These are phyloP conservation scores for Sitophilus oryzae DNA, from an alignment of 1,140 invertebrate species.

Conservation along the genomic window DNA sequence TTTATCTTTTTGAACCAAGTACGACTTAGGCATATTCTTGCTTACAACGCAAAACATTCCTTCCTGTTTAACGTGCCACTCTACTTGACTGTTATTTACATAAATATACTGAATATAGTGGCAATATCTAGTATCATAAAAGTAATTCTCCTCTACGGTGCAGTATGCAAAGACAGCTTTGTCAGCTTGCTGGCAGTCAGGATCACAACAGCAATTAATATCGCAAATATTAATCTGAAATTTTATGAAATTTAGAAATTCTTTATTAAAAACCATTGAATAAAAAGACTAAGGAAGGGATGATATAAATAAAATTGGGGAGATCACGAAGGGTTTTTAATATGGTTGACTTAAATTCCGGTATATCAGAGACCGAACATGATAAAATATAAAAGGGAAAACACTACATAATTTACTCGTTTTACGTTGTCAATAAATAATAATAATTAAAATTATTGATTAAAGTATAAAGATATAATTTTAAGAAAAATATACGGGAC, in stretches of 20 bases:
- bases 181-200: constrained; percentile 55
- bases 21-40: constrained; percentile 49
- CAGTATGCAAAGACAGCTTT: constrained; percentile 54
- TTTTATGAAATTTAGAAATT: background rate
- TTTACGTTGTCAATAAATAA: too few species aligned
- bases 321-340: too few species aligned
- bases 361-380: too few species aligned
- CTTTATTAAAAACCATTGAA: background rate
- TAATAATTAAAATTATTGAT: too few species aligned
- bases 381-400: too few species aligned
- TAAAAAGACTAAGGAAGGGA: too few species aligned
- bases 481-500: too few species aligned
- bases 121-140: constrained; percentile 43
- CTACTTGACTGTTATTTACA: constrained; percentile 45
- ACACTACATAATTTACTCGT: too few species aligned
- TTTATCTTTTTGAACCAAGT: constrained; percentile 33
- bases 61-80: constrained; percentile 41
- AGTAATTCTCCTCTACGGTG: constrained; percentile 27
- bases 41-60: constrained; percentile 56
- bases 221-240: constrained; percentile 50
- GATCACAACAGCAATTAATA: constrained; percentile 71
- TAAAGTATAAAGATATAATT: too few species aligned
- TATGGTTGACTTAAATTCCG: too few species aligned
- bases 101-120: constrained; percentile 43
- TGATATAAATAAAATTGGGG: too few species aligned